A percentile compares a stretch with the other conserved stretches of the same genome.
phyloP scores from a whole-genome alignment of 2,888 invertebrate genomes.

The Diarsia rubi region DNA sequence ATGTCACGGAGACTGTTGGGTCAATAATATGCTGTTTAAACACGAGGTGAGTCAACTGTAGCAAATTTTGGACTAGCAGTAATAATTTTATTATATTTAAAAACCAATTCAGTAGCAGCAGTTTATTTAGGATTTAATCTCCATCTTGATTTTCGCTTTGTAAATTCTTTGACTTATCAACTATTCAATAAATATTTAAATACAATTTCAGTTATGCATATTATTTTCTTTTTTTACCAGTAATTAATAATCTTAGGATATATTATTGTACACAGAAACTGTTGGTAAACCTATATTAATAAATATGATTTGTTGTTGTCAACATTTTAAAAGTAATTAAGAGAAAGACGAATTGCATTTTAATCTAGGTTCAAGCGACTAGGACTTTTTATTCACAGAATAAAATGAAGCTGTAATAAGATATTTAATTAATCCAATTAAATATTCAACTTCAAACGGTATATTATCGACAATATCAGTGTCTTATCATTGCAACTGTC shows the following conservation, averaged over 20 bases:
- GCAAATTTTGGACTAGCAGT: too few species aligned
- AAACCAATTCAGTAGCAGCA: neutral
- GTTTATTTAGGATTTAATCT: neutral
- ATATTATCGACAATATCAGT: neutral
- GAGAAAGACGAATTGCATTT: neutral
- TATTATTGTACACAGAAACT: too few species aligned
- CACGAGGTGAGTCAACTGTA: slow-evolving; percentile 69
- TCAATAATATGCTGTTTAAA: slow-evolving; percentile 82
- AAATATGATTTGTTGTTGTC: too few species aligned
- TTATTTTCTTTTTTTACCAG: neutral
- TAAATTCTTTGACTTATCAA: neutral
- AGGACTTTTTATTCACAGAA: neutral
- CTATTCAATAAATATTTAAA: neutral
- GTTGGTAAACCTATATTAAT: too few species aligned
- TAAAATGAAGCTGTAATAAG: neutral
- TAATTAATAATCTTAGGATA: too few species aligned
- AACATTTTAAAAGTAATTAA: neutral
- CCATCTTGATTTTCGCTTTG: neutral
- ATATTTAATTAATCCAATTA: slow-evolving; percentile 8
- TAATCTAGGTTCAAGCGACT: neutral
- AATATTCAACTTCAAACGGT: neutral
- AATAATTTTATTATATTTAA: neutral
- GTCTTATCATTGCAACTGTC: slow-evolving; percentile 3
- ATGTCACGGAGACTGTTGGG: slow-evolving; percentile 87
- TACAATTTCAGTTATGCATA: neutral